phyloP scores from a whole-genome alignment of 2,113 vertebrate genomes.

The Collichthys lucidus region DNA sequence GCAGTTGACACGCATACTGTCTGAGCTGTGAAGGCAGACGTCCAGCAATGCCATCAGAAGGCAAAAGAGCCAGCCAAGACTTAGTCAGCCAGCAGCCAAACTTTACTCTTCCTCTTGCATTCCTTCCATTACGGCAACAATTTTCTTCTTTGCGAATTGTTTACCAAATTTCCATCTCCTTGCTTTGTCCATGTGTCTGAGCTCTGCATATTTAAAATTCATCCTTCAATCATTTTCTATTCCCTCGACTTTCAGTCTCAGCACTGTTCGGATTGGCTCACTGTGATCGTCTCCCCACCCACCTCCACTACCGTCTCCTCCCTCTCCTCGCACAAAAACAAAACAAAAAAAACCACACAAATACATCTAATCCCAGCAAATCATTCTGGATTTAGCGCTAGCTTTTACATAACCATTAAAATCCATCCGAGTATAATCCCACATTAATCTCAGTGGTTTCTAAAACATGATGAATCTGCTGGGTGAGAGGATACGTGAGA shows the following conservation, averaged over 20 bases:
- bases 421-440: conserved; percentile 78
- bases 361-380: conserved; percentile 84
- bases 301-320: conserved; percentile 34
- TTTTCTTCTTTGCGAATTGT: background rate
- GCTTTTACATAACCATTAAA: conserved; percentile 85
- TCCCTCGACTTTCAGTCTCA: conserved; percentile 18
- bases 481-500: conserved; percentile 24
- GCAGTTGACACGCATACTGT: conserved; percentile 7
- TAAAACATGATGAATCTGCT: conserved; percentile 60
- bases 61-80: conserved; percentile 15
- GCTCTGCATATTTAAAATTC: conserved; percentile 4
- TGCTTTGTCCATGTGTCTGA: background rate
- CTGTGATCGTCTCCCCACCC: conserved; percentile 46
- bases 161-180: background rate
- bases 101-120: conserved; percentile 36
- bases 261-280: conserved; percentile 16
- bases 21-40: conserved; percentile 42
- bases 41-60: conserved; percentile 40
- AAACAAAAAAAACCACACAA: conserved; percentile 46
- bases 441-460: conserved; percentile 78
- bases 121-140: conserved; percentile 42
- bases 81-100: conserved; percentile 17
- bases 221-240: conserved; percentile 7
- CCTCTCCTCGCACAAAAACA: conserved; percentile 55
- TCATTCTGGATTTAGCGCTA: conserved; percentile 77